These are phyloP conservation scores for Drosophila dunni DNA, from an alignment of 1,140 invertebrate genomes.

Conservation along the genomic window DNA sequence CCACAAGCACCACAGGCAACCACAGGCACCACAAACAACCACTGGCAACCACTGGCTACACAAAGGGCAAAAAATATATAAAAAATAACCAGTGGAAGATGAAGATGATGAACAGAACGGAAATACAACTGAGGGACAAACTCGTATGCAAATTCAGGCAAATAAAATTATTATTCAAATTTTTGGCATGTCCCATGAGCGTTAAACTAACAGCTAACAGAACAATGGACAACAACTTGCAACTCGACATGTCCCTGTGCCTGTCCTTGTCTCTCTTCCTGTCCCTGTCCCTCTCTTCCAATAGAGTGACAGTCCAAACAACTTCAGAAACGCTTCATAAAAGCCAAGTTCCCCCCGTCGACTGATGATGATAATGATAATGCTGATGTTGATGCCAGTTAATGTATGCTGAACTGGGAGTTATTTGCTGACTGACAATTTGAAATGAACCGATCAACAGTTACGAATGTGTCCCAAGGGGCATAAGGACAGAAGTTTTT, in stretches of 20 bases:
- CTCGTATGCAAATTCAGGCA: conserved; percentile 74
- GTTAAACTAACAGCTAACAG: conserved; percentile 77
- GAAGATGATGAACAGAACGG: neutral
- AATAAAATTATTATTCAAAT: conserved; percentile 83
- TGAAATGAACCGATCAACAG: conserved; percentile 46
- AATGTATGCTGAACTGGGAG: conserved; percentile 21
- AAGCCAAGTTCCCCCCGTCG: conserved; percentile 32
- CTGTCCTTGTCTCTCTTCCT: neutral
- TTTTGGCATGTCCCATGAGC: conserved; percentile 80
- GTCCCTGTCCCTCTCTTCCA: neutral
- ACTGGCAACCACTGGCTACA: conserved; percentile 4
- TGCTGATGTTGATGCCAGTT: conserved; percentile 20
- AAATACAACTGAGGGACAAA: conserved; percentile 21
- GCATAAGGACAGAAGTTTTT: neutral
- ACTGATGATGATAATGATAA: conserved; percentile 26
- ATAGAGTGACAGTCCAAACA: conserved; percentile 50
- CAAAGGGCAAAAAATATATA: conserved; percentile 10
- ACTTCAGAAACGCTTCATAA: conserved; percentile 50
- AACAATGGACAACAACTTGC: conserved; percentile 73
- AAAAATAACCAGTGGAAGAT: neutral
- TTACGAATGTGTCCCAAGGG: neutral
- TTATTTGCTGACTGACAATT: conserved; percentile 31
- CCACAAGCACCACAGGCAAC: conserved; percentile 11
- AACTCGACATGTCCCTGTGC: conserved; percentile 19
- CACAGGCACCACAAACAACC: neutral